Evolutionary conservation across 2,797 vertebrate genomes (phyloP).

Genomic region (Oreortyx pictus): DNA sequence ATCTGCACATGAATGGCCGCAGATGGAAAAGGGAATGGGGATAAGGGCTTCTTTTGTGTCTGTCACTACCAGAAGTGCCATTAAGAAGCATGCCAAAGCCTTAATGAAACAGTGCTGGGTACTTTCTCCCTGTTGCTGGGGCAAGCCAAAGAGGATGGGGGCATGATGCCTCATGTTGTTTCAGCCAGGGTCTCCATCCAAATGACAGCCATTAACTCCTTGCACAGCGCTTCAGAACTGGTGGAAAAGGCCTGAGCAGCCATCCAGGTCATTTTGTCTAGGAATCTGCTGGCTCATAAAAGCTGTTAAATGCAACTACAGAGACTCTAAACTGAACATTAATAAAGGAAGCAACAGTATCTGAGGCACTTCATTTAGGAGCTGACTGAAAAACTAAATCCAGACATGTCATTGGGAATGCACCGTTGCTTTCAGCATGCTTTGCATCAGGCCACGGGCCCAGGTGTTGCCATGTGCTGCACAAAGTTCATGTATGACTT

Average conservation of each 20-base stretch:
- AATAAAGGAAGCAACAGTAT: conserved; percentile 10
- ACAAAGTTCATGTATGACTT: not conserved
- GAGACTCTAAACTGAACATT: conserved; percentile 25
- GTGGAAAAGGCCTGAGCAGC: not conserved
- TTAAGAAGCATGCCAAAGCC: not conserved
- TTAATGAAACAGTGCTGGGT: not conserved
- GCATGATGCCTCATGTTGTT: not conserved
- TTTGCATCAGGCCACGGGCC: not conserved
- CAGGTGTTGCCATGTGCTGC: not conserved
- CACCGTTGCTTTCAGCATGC: not conserved
- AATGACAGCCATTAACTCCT: not conserved
- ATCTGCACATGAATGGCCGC: conserved; percentile 18
- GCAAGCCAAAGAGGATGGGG: conserved; percentile 3
- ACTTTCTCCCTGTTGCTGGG: not conserved
- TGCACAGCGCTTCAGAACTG: not conserved
- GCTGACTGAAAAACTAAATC: not conserved
- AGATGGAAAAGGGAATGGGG: not conserved
- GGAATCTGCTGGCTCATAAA: conserved; percentile 19
- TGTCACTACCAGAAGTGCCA: not conserved
- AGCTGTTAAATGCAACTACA: not conserved
- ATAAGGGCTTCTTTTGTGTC: conserved; percentile 17
- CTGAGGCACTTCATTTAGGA: conserved; percentile 1
- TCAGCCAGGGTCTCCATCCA: not conserved
- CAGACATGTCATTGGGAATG: not conserved
- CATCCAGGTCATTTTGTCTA: not conserved